phyloP scores from a whole-genome alignment of 1,140 invertebrate genomes.

The Glossosoma conforme region DNA sequence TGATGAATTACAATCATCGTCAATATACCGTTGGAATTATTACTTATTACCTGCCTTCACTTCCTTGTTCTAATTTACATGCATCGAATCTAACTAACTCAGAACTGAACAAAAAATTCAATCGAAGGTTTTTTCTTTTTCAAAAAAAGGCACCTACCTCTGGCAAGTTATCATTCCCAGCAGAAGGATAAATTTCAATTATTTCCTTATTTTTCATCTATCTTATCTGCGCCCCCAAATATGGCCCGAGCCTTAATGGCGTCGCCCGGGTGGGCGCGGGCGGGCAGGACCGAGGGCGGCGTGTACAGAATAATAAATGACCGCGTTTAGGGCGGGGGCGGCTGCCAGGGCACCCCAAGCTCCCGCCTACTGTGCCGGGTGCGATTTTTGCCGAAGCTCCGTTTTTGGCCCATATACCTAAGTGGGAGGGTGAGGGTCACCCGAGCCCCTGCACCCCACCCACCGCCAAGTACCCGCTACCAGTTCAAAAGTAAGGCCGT shows the following conservation, averaged over 20 bases:
- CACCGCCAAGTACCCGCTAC: neutral
- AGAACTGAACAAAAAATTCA: too few species aligned
- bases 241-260: conserved; percentile 24
- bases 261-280: conserved; percentile 10
- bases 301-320: conserved; percentile 30
- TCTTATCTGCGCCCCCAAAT: conserved; percentile 23
- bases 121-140: too few species aligned
- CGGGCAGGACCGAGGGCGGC: conserved; percentile 3
- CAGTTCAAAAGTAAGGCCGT: too few species aligned
- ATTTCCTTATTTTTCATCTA: conserved; percentile 28
- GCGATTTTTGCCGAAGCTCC: neutral
- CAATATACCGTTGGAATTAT: too few species aligned
- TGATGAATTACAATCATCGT: too few species aligned
- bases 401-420: too few species aligned
- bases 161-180: conserved; percentile 5
- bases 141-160: neutral
- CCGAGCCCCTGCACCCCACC: too few species aligned
- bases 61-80: too few species aligned
- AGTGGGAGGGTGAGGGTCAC: too few species aligned
- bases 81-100: too few species aligned
- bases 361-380: conserved; percentile 9
- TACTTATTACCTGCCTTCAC: too few species aligned
- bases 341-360: conserved; percentile 7
- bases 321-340: conserved; percentile 17
- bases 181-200: conserved; percentile 29